Conservation (phyloP, 2,888 invertebrate species). For the Acleris sparsana region DNA sequence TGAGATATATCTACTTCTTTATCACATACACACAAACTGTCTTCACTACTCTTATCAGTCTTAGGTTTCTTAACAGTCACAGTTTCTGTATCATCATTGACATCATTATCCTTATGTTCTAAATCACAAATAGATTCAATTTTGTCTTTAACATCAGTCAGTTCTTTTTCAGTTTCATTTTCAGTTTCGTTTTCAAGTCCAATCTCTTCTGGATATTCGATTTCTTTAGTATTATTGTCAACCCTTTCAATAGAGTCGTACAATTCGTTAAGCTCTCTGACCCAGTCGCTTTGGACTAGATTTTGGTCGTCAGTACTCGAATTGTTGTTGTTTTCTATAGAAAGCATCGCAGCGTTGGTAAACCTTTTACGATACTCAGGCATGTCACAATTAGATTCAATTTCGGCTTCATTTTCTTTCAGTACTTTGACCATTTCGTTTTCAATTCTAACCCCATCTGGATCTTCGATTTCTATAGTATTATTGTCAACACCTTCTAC, state of each 20-base stretch:
- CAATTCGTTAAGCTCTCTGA: background rate
- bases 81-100: background rate
- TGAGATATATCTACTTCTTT: slow-evolving; percentile 4
- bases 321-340: slow-evolving; percentile 1
- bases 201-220: background rate
- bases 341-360: background rate
- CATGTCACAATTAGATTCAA: background rate
- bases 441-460: background rate
- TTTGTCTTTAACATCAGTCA: background rate
- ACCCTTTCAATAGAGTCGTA: background rate
- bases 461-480: background rate
- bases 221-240: background rate
- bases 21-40: slow-evolving; percentile 1
- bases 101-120: background rate
- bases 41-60: background rate
- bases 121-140: slow-evolving; percentile 4
- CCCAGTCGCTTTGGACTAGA: background rate
- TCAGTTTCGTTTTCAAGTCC: background rate
- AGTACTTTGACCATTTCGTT: background rate
- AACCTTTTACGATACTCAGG: background rate
- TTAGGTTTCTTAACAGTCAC: background rate
- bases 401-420: background rate
- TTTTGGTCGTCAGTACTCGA: background rate
- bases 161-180: too few species aligned
- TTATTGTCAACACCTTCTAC: background rate